Evolutionary conservation across 2,888 invertebrate genomes (phyloP), one percentile per base, ranked within the genome.

Genomic region (Yponomeuta sedellus): DNA sequence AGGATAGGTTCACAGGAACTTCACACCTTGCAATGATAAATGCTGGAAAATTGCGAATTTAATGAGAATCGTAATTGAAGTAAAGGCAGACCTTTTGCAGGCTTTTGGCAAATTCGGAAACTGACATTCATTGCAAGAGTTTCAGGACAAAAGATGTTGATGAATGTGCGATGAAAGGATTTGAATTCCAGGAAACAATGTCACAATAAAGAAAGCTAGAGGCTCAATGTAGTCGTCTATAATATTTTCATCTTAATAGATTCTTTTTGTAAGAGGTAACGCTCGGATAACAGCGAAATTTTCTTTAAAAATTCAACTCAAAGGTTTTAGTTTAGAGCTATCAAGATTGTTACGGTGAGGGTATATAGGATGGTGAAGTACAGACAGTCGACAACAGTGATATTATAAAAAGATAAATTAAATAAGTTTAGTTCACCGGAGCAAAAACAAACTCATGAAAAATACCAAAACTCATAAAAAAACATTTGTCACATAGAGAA

Each of bases 281-380:
- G 58, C 20, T 40, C 61, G 22, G 58, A 19, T 61, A 10, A 28
- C 22, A 44, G 19, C 44, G n/a, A 22, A 77, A 77, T 79, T 52
- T 52, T 84, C 80, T 86, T 83, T 78, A 75, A 84, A 82, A 86
- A 82, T 85, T 82, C 81, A 77, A 78, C 74, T 79, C 71, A 73
- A 75, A 79, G 73, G 78, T 59, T 64, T 22, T 16, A 74, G 76
- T 77, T 79, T 75, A 78, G 75, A 77, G 78, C 77, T 77, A 74
- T 78, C 77, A 78, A 71, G 79, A 75, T 52, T 20, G 44, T 44
- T 52, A 64, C 52, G 44, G 44, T 52, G 25, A 64, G 44, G 52
- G 72, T 73, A 76, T 75, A 77, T 71, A 71, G 72, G 73, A 79
- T 81, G 75, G 78, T 75, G 81, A 80, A 73, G 77, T 80, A 74